A percentile compares a stretch with the other conserved stretches of the same genome.
Conservation (phyloP, 2,113 vertebrate genomes). For the Halcyon senegalensis region DNA sequence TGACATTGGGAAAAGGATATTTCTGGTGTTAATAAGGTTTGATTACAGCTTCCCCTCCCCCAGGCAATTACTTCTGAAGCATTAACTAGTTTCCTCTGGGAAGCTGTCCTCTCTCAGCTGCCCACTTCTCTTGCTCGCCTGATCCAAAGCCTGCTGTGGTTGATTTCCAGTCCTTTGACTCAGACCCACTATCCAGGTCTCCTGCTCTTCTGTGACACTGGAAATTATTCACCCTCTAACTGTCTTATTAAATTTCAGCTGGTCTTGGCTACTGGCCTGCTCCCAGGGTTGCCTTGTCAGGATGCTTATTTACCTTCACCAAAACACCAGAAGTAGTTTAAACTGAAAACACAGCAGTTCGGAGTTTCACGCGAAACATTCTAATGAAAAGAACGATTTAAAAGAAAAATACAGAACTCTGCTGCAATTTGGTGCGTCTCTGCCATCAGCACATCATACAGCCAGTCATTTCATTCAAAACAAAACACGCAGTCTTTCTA, state of each 20-base stretch:
- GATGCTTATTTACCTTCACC: slow-evolving; percentile 42
- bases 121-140: background rate
- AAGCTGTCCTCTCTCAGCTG: background rate
- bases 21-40: background rate
- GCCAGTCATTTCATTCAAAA: slow-evolving; percentile 51
- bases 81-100: background rate
- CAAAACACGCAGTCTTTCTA: slow-evolving; percentile 51
- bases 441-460: slow-evolving; percentile 35
- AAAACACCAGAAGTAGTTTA: slow-evolving; percentile 15
- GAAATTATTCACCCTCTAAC: background rate
- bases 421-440: background rate
- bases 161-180: background rate
- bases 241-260: background rate
- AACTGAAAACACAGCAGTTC: background rate
- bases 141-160: background rate
- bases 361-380: background rate
- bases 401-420: slow-evolving; percentile 15
- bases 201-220: background rate
- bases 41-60: background rate
- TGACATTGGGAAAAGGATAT: background rate
- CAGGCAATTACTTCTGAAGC: background rate
- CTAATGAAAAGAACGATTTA: slow-evolving; percentile 31
- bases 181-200: background rate
- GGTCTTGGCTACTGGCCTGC: background rate
- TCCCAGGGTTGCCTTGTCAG: slow-evolving; percentile 11